These are phyloP conservation scores for Sapajus apella DNA, from an alignment of 2,113 vertebrate species.

Conservation along the genomic window DNA sequence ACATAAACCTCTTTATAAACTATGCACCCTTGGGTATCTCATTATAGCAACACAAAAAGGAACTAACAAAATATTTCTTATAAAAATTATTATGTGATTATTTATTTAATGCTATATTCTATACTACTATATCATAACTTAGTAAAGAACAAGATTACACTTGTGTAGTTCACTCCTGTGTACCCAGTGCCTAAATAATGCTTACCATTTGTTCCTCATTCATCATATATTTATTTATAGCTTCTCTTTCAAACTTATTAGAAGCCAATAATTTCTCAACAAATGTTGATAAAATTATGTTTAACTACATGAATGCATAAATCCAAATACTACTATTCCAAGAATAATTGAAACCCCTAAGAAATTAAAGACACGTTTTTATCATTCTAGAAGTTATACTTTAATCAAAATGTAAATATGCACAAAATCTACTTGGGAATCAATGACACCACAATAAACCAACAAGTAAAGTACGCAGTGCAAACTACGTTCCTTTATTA, in stretches of 20 bases:
- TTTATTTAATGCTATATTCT: background rate
- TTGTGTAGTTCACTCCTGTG: background rate
- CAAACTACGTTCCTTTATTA: background rate
- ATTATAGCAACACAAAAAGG: too few species aligned
- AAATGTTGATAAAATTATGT: background rate
- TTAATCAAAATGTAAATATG: conserved; percentile 21
- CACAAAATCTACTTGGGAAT: background rate
- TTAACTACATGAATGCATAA: background rate
- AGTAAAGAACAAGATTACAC: background rate
- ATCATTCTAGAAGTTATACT: background rate
- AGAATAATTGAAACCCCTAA: background rate
- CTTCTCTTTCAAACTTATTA: background rate
- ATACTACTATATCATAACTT: background rate
- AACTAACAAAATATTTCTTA: background rate
- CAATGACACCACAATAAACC: background rate
- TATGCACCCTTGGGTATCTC: too few species aligned
- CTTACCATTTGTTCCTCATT: background rate
- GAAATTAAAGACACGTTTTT: background rate
- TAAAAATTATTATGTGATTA: background rate
- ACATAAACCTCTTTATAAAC: too few species aligned
- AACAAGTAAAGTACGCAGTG: background rate
- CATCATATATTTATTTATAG: background rate
- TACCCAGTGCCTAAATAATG: background rate
- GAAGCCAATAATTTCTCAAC: background rate
- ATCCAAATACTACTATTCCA: background rate